Conservation (phyloP, 2,888 invertebrate genomes). For the Heliconius cydno region DNA sequence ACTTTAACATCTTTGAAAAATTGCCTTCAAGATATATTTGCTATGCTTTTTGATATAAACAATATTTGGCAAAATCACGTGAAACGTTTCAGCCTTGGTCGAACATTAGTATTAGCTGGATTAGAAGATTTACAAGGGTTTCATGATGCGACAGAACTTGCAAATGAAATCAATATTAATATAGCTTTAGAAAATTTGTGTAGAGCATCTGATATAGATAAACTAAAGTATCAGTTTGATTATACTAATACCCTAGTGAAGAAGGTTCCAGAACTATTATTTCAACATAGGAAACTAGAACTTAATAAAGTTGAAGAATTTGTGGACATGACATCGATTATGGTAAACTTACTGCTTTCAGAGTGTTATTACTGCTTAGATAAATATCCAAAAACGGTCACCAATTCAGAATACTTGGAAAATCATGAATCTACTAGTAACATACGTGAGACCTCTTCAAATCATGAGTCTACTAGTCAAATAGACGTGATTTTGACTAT, state of each 20-base stretch:
- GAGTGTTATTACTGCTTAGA: conserved; percentile 69
- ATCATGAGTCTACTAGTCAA: conserved; percentile 28
- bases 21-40: conserved; percentile 63
- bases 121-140: conserved; percentile 70
- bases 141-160: conserved; percentile 64
- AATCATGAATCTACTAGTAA: conserved; percentile 37
- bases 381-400: conserved; percentile 57
- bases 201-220: conserved; percentile 61
- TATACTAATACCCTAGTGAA: conserved; percentile 56
- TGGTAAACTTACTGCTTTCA: conserved; percentile 63
- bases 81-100: conserved; percentile 64
- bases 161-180: conserved; percentile 65
- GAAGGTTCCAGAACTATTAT: conserved; percentile 59
- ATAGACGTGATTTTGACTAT: conserved; percentile 42
- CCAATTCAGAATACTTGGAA: conserved; percentile 28
- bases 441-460: conserved; percentile 22
- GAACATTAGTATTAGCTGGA: conserved; percentile 68
- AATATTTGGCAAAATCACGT: conserved; percentile 73
- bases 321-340: conserved; percentile 57
- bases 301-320: conserved; percentile 65
- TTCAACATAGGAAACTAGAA: conserved; percentile 63
- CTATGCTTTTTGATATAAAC: conserved; percentile 64
- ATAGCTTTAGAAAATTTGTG: conserved; percentile 66
- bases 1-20: conserved; percentile 63
- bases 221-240: conserved; percentile 60